phyloP scores from a whole-genome alignment of 2,113 vertebrate species.

The Eulemur rufifrons region DNA sequence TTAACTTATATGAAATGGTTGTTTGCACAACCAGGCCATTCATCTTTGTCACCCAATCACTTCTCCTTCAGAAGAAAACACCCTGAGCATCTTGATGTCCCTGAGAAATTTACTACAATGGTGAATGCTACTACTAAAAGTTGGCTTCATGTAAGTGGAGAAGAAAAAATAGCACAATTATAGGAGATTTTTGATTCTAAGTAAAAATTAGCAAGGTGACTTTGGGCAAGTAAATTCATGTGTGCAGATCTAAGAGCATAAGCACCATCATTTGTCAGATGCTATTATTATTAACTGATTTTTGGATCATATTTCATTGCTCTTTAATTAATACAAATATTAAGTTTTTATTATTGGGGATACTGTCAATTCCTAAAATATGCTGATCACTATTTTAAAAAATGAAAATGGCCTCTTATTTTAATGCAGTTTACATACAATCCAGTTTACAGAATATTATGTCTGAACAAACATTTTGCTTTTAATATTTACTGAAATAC shows the following conservation, averaged over 20 bases:
- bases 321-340: background rate
- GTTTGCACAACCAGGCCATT: background rate
- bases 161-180: background rate
- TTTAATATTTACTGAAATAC: background rate
- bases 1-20: background rate
- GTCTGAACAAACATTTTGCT: background rate
- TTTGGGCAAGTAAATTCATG: background rate
- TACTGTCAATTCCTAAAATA: background rate
- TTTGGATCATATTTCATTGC: conserved; percentile 11
- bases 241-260: background rate
- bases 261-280: background rate
- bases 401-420: background rate
- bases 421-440: background rate
- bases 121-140: background rate
- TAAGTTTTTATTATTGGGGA: background rate
- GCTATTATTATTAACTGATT: background rate
- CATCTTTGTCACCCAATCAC: background rate
- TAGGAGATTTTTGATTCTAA: background rate
- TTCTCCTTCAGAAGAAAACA: background rate
- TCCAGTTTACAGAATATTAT: background rate
- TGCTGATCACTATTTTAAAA: background rate
- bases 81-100: background rate
- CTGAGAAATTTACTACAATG: background rate
- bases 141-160: background rate
- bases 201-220: background rate